phyloP scores from a whole-genome alignment of 1,140 invertebrate genomes.

The Littorina saxatilis region DNA sequence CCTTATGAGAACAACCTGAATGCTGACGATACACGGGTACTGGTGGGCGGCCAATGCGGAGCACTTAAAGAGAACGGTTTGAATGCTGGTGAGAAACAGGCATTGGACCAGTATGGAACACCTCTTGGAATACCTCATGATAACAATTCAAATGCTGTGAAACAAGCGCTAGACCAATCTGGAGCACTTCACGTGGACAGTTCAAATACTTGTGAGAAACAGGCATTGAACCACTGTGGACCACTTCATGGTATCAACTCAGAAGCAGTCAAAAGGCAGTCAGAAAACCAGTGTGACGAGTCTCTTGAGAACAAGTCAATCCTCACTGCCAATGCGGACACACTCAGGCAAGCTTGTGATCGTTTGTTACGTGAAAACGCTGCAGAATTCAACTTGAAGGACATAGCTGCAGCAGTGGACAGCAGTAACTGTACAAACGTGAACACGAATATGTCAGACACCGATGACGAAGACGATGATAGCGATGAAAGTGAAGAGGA shows the following conservation, averaged over 20 bases:
- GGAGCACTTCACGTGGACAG: too few species aligned
- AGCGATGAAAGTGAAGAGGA: neutral
- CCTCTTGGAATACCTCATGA: too few species aligned
- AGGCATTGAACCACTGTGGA: neutral
- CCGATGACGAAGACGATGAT: slow-evolving; percentile 23
- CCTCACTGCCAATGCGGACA: too few species aligned
- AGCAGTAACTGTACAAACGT: too few species aligned
- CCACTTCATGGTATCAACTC: too few species aligned
- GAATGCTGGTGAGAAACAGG: neutral
- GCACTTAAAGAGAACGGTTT: neutral
- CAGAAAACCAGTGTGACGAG: neutral
- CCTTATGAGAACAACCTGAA: neutral
- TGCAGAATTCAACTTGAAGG: neutral
- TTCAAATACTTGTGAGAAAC: neutral
- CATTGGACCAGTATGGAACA: neutral
- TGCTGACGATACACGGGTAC: neutral
- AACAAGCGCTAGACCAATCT: too few species aligned
- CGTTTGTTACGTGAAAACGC: too few species aligned
- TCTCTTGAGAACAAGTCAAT: neutral
- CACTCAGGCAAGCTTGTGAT: too few species aligned
- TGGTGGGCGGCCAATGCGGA: neutral
- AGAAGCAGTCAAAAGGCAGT: neutral
- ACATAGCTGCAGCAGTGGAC: neutral
- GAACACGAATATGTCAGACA: too few species aligned
- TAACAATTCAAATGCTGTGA: too few species aligned